A percentile compares a stretch with the other conserved stretches of the same genome.
phyloP scores from a whole-genome alignment of 2,888 invertebrate species.

The Eueremaeus valkanovi region DNA sequence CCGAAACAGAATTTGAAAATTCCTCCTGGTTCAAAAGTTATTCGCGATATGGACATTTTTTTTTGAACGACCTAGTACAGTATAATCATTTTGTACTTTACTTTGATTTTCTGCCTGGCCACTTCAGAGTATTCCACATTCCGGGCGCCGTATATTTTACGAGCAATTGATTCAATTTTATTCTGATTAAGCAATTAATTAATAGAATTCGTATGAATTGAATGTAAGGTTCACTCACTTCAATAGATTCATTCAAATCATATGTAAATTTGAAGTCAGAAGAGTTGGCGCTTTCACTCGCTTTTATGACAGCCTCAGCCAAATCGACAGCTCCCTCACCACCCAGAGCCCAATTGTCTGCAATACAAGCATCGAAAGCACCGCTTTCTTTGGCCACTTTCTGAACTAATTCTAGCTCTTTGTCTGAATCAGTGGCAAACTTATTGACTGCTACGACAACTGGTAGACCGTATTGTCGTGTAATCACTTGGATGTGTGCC shows the following conservation, averaged over 20 bases:
- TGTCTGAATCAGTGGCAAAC: slow-evolving; percentile 76
- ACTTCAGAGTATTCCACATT: slow-evolving; percentile 68
- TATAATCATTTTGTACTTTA: too few species aligned
- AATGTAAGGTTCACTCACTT: slow-evolving; percentile 1
- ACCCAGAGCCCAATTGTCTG: slow-evolving; percentile 82
- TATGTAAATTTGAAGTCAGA: slow-evolving; percentile 58
- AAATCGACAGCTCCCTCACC: slow-evolving; percentile 79
- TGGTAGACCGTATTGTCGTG: slow-evolving; percentile 79
- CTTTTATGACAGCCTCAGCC: slow-evolving; percentile 78
- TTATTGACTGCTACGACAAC: slow-evolving; percentile 90
- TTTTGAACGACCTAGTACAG: too few species aligned
- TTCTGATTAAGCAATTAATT: slow-evolving; percentile 56
- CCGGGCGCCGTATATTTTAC: slow-evolving; percentile 94
- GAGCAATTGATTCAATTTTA: slow-evolving; percentile 82
- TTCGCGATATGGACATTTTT: too few species aligned
- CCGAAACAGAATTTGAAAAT: too few species aligned
- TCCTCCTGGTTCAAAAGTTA: too few species aligned
- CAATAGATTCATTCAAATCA: slow-evolving; percentile 49
- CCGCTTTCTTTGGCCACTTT: slow-evolving; percentile 69
- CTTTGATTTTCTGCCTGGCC: slow-evolving; percentile 57
- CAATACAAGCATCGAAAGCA: slow-evolving; percentile 79
- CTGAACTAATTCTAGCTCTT: slow-evolving; percentile 75
- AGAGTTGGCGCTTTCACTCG: slow-evolving; percentile 60
- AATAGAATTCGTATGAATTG: not conserved
- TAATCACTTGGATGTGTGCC: slow-evolving; percentile 86